A percentile compares a stretch with the other conserved stretches of the same genome.
Conservation (phyloP, 2,797 vertebrate species). For the Chaunax sp. region DNA sequence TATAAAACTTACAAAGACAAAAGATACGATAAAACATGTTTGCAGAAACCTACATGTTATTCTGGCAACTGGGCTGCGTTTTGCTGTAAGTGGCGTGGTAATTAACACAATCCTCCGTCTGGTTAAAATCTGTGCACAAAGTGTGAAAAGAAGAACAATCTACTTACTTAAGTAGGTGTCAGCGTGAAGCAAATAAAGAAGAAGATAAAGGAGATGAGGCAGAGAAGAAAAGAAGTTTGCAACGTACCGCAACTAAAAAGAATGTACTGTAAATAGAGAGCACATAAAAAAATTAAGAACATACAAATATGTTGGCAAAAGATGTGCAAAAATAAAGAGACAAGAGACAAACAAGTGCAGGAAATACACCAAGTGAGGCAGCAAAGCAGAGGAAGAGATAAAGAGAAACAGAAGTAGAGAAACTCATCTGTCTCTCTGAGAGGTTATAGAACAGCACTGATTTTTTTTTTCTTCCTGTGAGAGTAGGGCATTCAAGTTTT, state of each 20-base stretch:
- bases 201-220: neutral
- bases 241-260: neutral
- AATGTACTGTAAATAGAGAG: neutral
- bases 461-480: too few species aligned
- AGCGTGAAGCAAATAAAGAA: too few species aligned
- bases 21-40: too few species aligned
- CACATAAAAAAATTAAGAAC: conserved; percentile 1
- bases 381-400: conserved; percentile 23
- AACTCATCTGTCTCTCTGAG: conserved; percentile 32
- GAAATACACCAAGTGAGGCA: conserved; percentile 10
- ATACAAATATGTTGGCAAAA: conserved; percentile 2
- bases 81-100: too few species aligned
- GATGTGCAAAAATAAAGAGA: conserved; percentile 3
- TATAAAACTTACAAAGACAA: too few species aligned
- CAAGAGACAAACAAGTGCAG: conserved; percentile 4
- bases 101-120: too few species aligned
- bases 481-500: too few species aligned
- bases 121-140: too few species aligned
- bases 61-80: too few species aligned
- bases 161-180: too few species aligned
- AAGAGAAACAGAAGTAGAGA: conserved; percentile 15
- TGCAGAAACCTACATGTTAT: too few species aligned
- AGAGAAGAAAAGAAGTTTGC: neutral
- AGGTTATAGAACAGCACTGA: conserved; percentile 14
- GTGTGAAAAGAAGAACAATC: too few species aligned